phyloP scores from a whole-genome alignment of 1,140 invertebrate species.

The Drosophila littoralis region DNA sequence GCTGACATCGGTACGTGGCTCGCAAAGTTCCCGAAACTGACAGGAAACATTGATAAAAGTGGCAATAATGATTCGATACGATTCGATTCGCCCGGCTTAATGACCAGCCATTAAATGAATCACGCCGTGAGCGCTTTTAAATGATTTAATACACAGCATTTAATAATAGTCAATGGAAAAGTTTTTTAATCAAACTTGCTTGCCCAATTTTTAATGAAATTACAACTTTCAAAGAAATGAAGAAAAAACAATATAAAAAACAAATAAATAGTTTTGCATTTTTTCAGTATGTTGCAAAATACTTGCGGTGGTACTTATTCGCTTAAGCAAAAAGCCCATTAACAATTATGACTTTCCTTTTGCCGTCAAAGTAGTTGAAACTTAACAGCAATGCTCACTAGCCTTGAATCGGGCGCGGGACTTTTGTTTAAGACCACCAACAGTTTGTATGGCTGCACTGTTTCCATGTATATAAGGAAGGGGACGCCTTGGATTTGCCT shows the following conservation, averaged over 20 bases:
- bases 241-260: constrained; percentile 17
- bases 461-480: constrained; percentile 20
- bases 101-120: constrained; percentile 58
- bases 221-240: constrained; percentile 52
- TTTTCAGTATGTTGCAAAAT: constrained; percentile 27
- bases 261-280: constrained; percentile 24
- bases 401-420: constrained; percentile 50
- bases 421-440: constrained; percentile 66
- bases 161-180: constrained; percentile 45
- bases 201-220: constrained; percentile 68
- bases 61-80: constrained; percentile 63
- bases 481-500: constrained; percentile 51
- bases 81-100: constrained; percentile 60
- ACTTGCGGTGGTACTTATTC: constrained; percentile 50
- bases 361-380: constrained; percentile 59
- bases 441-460: constrained; percentile 63
- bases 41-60: constrained; percentile 79
- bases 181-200: constrained; percentile 69
- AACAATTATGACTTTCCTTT: constrained; percentile 78
- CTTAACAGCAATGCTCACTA: constrained; percentile 57
- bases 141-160: constrained; percentile 43
- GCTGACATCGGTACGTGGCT: constrained; percentile 66
- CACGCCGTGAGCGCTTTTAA: constrained; percentile 18
- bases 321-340: constrained; percentile 66
- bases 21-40: constrained; percentile 71